Percentiles rank a stretch among this genome's conserved stretches.
Evolutionary conservation across 2,797 vertebrate species (phyloP).

Genomic region (Astyanax mexicanus): DNA sequence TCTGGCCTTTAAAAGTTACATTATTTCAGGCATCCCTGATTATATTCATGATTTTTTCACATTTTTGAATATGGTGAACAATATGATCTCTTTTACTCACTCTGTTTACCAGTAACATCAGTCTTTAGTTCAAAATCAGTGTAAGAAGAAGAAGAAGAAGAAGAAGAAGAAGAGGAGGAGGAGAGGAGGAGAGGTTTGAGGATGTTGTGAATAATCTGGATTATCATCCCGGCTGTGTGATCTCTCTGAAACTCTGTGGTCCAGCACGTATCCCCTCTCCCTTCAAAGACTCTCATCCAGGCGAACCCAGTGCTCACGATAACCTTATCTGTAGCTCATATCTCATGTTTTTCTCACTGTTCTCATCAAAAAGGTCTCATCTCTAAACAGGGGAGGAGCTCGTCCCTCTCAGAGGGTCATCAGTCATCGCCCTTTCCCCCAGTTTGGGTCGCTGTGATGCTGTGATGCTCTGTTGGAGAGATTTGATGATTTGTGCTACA

Average conservation of each 20-base stretch:
- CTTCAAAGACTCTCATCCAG: too few relatives aligned
- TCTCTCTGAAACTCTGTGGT: neutral
- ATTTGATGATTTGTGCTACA: neutral
- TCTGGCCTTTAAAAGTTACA: too few relatives aligned
- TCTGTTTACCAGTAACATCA: neutral
- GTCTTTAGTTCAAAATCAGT: neutral
- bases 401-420: conserved; percentile 4
- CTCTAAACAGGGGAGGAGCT: neutral
- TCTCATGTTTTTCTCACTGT: neutral
- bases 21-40: too few relatives aligned
- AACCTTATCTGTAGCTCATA: neutral
- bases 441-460: neutral
- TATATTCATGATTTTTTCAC: too few relatives aligned
- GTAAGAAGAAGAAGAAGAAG: neutral
- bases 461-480: neutral
- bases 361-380: neutral
- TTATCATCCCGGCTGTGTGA: too few relatives aligned
- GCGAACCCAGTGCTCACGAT: neutral
- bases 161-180: too few relatives aligned
- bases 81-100: too few relatives aligned
- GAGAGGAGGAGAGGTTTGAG: too few relatives aligned
- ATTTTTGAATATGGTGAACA: too few relatives aligned
- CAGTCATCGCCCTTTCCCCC: neutral
- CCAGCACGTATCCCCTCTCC: neutral
- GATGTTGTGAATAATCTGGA: too few relatives aligned